Evolutionary conservation across 2,113 vertebrate species (phyloP).

Genomic region (Crocuta crocuta): DNA sequence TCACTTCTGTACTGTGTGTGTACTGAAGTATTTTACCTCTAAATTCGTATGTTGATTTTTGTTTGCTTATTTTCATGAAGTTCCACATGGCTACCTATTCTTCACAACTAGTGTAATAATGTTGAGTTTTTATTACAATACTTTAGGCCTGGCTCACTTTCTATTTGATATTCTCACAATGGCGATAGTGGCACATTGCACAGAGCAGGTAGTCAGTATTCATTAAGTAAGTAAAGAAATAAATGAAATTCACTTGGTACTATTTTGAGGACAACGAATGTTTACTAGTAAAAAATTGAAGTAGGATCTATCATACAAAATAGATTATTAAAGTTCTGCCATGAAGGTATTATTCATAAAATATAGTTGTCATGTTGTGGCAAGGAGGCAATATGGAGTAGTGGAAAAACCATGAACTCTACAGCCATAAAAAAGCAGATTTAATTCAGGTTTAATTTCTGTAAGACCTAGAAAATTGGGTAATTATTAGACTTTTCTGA

Average conservation of each 20-base stretch:
- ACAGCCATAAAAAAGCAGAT: conserved; percentile 12
- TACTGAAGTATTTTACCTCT: background rate
- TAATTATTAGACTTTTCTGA: conserved; percentile 46
- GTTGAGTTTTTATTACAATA: conserved; percentile 37
- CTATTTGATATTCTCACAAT: background rate
- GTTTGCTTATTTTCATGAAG: conserved; percentile 45
- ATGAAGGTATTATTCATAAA: conserved; percentile 50
- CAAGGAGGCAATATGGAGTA: background rate
- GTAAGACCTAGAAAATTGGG: background rate
- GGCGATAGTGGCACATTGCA: background rate
- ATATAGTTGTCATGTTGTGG: conserved; percentile 46
- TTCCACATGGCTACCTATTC: background rate
- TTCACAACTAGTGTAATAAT: conserved; percentile 10
- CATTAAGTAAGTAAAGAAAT: conserved; percentile 38
- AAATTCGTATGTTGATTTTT: background rate
- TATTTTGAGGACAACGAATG: conserved; percentile 51
- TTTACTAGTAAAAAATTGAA: conserved; percentile 13
- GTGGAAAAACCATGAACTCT: background rate
- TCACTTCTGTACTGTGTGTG: background rate
- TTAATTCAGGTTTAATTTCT: conserved; percentile 59
- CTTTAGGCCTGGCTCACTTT: background rate
- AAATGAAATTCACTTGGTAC: conserved; percentile 38
- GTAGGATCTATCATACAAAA: conserved; percentile 46
- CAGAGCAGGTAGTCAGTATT: background rate
- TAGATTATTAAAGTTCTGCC: conserved; percentile 59